phyloP scores from a whole-genome alignment of 2,113 vertebrate species.

The Cololabis saira region DNA sequence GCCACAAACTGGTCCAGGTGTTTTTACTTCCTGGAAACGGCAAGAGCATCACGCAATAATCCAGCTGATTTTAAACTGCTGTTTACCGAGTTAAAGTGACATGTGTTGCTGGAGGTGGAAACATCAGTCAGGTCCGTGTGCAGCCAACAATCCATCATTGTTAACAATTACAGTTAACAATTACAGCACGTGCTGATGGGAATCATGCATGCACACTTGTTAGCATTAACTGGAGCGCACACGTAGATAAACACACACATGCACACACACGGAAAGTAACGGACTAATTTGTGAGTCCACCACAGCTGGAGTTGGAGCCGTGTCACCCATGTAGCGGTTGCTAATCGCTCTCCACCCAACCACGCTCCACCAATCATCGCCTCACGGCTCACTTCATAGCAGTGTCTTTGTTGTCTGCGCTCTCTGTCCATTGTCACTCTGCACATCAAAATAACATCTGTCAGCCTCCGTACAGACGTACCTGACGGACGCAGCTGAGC shows the following conservation, averaged over 20 bases:
- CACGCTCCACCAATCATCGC: constrained; percentile 71
- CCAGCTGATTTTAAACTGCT: neutral
- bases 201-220: constrained; percentile 54
- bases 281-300: constrained; percentile 54
- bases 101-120: neutral
- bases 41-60: neutral
- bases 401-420: constrained; percentile 56
- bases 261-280: constrained; percentile 44
- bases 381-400: constrained; percentile 74
- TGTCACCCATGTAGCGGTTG: constrained; percentile 38
- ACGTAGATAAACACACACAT: constrained; percentile 13
- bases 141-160: constrained; percentile 21
- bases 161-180: constrained; percentile 38
- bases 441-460: constrained; percentile 85
- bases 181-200: constrained; percentile 34
- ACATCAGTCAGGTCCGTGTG: constrained; percentile 28
- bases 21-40: neutral
- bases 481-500: constrained; percentile 81
- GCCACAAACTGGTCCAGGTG: neutral
- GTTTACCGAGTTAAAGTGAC: neutral
- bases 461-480: constrained; percentile 76
- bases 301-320: constrained; percentile 75
- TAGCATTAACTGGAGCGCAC: constrained; percentile 60
- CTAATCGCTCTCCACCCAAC: constrained; percentile 72
- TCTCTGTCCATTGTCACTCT: constrained; percentile 70